Percentiles rank a stretch among this genome's conserved stretches.
These are phyloP conservation scores for Plagodis dolabraria DNA, from an alignment of 2,888 invertebrate species.

Conservation along the genomic window DNA sequence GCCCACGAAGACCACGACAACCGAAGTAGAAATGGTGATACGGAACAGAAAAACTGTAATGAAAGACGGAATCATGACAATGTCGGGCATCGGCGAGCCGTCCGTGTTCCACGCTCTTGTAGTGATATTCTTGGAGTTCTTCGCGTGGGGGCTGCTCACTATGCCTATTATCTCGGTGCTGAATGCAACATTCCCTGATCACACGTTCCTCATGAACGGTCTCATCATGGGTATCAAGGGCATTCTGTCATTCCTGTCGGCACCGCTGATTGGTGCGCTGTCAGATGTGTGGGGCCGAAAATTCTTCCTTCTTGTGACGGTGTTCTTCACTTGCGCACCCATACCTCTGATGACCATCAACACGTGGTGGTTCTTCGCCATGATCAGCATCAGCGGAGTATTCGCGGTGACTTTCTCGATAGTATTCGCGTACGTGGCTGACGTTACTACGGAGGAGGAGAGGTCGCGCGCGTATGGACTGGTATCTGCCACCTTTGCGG, in stretches of 20 bases:
- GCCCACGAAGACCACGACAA: conserved; percentile 92
- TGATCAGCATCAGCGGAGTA: conserved; percentile 99
- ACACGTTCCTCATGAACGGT: conserved; percentile 99
- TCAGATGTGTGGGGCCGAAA: conserved; percentile 99
- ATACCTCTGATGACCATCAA: conserved; percentile 99
- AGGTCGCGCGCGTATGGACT: conserved; percentile 97
- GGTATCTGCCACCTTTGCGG: conserved; percentile 99
- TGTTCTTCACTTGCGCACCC: conserved; percentile 99
- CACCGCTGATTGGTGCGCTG: conserved; percentile 98
- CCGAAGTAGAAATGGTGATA: conserved; percentile 94
- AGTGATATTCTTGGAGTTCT: conserved; percentile 99
- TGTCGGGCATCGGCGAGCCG: conserved; percentile 95
- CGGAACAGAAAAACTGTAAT: conserved; percentile 93
- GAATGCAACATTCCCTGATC: conserved; percentile 98
- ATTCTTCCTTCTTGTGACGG: conserved; percentile 98
- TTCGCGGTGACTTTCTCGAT: conserved; percentile 99
- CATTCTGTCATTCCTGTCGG: conserved; percentile 98
- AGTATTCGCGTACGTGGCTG: conserved; percentile 99
- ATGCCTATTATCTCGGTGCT: conserved; percentile 98
- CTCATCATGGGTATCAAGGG: conserved; percentile 99
- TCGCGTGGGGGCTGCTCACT: conserved; percentile 99
- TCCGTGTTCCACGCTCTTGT: conserved; percentile 99
- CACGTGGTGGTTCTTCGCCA: conserved; percentile 99
- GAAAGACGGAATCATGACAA: conserved; percentile 95
- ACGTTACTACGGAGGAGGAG: conserved; percentile 98